Evolutionary conservation across 2,888 invertebrate species (phyloP).

Genomic region (Sthenelais limicola): DNA sequence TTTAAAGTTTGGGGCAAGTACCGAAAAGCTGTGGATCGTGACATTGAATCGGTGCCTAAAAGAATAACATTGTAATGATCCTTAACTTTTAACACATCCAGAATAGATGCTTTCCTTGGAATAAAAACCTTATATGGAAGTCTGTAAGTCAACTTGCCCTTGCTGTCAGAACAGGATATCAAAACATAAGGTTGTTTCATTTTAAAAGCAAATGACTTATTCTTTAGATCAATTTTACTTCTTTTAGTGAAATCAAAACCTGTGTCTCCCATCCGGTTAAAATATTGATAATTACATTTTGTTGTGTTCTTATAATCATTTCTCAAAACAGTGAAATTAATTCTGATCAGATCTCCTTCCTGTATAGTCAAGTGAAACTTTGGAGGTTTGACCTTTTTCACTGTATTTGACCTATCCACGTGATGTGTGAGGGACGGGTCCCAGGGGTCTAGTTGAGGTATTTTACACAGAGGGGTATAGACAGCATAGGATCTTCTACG

Average conservation of each 20-base stretch:
- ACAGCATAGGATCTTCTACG: too few species aligned
- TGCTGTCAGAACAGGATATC: too few species aligned
- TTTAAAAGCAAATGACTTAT: too few species aligned
- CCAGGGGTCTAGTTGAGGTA: slow-evolving; percentile 6
- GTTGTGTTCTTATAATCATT: not conserved
- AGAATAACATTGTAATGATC: not conserved
- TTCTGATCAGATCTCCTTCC: not conserved
- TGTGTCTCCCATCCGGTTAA: not conserved
- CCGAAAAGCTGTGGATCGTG: not conserved
- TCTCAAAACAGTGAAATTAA: not conserved
- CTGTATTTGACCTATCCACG: not conserved
- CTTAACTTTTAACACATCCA: not conserved
- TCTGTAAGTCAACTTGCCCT: too few species aligned
- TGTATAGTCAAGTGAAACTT: not conserved
- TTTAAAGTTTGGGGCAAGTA: not conserved
- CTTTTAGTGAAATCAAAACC: too few species aligned
- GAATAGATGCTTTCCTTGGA: too few species aligned
- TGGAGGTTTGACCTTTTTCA: not conserved
- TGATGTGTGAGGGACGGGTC: not conserved
- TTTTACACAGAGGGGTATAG: not conserved
- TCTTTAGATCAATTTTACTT: too few species aligned
- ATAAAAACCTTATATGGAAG: too few species aligned
- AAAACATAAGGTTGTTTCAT: too few species aligned
- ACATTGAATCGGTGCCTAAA: not conserved
- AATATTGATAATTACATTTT: not conserved